phyloP scores from a whole-genome alignment of 1,140 invertebrate genomes.

The Lithobius niger region DNA sequence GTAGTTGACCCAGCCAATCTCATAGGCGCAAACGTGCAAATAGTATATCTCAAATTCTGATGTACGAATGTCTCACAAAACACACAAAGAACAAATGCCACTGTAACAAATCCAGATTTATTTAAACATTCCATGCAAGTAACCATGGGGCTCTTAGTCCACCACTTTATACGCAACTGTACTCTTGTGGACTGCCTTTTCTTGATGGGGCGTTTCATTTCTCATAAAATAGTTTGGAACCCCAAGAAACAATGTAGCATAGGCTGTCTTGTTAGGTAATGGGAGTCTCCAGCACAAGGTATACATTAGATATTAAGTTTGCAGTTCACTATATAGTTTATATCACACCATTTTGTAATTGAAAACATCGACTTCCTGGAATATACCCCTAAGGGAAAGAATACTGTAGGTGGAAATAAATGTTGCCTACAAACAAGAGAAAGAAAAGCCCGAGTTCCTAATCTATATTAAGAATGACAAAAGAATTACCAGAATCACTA shows the following conservation, averaged over 20 bases:
- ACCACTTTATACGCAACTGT: conserved; percentile 1
- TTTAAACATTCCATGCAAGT: conserved; percentile 8
- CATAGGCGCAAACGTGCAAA: neutral
- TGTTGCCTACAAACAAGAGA: neutral
- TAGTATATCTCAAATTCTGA: neutral
- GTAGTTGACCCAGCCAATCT: neutral
- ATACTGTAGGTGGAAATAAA: conserved; percentile 14
- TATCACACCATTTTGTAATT: conserved; percentile 22
- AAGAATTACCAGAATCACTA: neutral
- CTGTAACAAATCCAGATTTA: neutral
- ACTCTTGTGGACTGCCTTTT: conserved; percentile 5
- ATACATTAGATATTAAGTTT: no score
- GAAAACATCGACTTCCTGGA: conserved; percentile 28
- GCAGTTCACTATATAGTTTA: conserved; percentile 3
- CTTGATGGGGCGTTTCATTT: conserved; percentile 7
- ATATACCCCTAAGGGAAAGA: conserved; percentile 22
- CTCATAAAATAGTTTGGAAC: conserved; percentile 8
- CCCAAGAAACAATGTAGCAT: conserved; percentile 5
- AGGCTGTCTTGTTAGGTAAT: neutral
- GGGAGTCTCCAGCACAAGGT: no score
- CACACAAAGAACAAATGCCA: neutral
- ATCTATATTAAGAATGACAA: neutral
- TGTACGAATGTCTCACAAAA: neutral
- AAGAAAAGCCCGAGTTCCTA: neutral
- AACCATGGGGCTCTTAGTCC: conserved; percentile 9